A percentile compares a stretch with the other conserved stretches of the same genome.
Evolutionary conservation across 1,140 invertebrate species (phyloP).

Genomic region (Drosophila bocqueti): DNA sequence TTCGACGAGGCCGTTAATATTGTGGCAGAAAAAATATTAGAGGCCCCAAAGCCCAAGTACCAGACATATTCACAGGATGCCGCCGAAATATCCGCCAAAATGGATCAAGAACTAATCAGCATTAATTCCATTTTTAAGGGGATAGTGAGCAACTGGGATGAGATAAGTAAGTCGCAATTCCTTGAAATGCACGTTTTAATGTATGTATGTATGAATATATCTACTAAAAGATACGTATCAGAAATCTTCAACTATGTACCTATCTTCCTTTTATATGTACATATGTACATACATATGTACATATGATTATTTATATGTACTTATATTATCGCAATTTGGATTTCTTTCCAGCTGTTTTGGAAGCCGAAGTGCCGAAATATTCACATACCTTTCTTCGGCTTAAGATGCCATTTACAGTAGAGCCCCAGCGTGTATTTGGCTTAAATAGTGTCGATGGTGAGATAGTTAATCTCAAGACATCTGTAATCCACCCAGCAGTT

Average conservation of each 20-base stretch:
- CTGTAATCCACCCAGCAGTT: constrained; percentile 5
- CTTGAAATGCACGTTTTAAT: neutral
- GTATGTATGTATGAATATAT: neutral
- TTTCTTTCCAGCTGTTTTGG: neutral
- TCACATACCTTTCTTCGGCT: neutral
- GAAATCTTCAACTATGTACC: too few relatives aligned
- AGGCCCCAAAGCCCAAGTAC: neutral
- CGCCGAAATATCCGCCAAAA: constrained; percentile 4
- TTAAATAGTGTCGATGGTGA: too few relatives aligned
- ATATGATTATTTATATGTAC: neutral
- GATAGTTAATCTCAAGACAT: neutral
- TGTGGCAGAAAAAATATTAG: neutral
- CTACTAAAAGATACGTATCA: neutral
- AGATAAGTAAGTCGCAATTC: constrained; percentile 10
- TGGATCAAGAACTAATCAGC: neutral
- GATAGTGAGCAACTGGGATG: neutral
- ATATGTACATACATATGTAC: too few relatives aligned
- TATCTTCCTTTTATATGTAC: neutral
- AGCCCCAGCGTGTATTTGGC: neutral
- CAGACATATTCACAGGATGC: constrained; percentile 1
- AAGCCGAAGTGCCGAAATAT: neutral
- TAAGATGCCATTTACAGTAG: constrained; percentile 7
- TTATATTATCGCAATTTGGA: neutral
- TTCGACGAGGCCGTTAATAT: constrained; percentile 1
- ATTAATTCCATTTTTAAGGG: constrained; percentile 24